phyloP scores from a whole-genome alignment of 1,140 invertebrate genomes.

The Probaryconus sp. region DNA sequence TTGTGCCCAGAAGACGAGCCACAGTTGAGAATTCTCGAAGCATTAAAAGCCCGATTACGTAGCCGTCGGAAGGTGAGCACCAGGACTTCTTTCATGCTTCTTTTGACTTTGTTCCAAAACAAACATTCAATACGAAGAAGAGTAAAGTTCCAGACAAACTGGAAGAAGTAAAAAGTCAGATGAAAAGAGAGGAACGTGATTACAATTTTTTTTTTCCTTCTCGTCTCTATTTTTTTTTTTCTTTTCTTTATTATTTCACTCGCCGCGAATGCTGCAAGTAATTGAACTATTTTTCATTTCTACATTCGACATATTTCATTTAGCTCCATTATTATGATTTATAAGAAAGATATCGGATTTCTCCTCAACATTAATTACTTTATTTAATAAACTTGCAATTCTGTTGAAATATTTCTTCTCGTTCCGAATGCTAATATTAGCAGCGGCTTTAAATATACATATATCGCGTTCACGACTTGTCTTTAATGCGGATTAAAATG shows the following conservation, averaged over 20 bases:
- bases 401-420: too few species aligned
- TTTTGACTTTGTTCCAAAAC: slow-evolving; percentile 40
- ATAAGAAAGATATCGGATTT: too few species aligned
- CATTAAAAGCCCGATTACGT: slow-evolving; percentile 33
- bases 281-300: slow-evolving; percentile 44
- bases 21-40: slow-evolving; percentile 6
- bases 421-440: too few species aligned
- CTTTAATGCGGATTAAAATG: too few species aligned
- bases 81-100: slow-evolving; percentile 31
- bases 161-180: slow-evolving; percentile 33
- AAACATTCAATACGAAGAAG: slow-evolving; percentile 38
- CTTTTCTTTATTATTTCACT: too few species aligned
- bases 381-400: too few species aligned
- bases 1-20: slow-evolving; percentile 7
- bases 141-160: slow-evolving; percentile 35
- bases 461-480: too few species aligned
- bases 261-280: slow-evolving; percentile 32
- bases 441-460: too few species aligned
- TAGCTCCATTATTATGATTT: too few species aligned
- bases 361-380: too few species aligned
- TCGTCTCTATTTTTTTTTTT: too few species aligned
- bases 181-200: slow-evolving; percentile 35
- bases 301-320: slow-evolving; percentile 44
- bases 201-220: slow-evolving; percentile 45
- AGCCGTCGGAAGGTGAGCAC: slow-evolving; percentile 25